These are phyloP conservation scores for Syngnathus typhle DNA, from an alignment of 2,113 vertebrate species.

Conservation along the genomic window DNA sequence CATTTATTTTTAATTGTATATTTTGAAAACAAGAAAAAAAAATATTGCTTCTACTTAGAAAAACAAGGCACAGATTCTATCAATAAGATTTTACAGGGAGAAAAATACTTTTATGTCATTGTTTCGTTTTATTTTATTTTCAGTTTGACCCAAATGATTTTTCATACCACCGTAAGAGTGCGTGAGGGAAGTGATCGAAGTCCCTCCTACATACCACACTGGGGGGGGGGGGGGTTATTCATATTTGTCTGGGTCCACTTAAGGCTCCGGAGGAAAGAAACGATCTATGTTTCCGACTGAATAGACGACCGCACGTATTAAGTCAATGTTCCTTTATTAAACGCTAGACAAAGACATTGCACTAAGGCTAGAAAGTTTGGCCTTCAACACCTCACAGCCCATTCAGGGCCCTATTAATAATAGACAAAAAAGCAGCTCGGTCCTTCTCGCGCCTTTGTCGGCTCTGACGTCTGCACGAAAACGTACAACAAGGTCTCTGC, in stretches of 20 bases:
- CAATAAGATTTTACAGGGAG: too few species aligned
- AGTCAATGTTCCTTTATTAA: constrained; percentile 64
- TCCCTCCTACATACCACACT: constrained; percentile 41
- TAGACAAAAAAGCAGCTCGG: constrained; percentile 3
- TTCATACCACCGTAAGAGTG: neutral
- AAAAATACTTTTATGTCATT: neutral
- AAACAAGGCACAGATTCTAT: too few species aligned
- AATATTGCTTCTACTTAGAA: too few species aligned
- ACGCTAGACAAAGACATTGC: constrained; percentile 56
- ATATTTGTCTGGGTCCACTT: constrained; percentile 58
- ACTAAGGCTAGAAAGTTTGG: constrained; percentile 54
- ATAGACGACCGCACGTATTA: constrained; percentile 55
- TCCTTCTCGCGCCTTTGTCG: constrained; percentile 11
- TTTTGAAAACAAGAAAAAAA: too few species aligned
- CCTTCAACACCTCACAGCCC: constrained; percentile 54
- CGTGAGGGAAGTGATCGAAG: constrained; percentile 30
- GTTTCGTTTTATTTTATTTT: neutral
- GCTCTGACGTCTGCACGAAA: constrained; percentile 19
- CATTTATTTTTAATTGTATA: too few species aligned
- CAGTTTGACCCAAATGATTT: neutral
- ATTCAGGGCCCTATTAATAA: constrained; percentile 20
- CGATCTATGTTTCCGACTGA: constrained; percentile 55
- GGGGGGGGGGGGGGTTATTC: constrained; percentile 59
- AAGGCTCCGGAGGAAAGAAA: constrained; percentile 53
- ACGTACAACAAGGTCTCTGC: constrained; percentile 6